phyloP scores from a whole-genome alignment of 2,888 invertebrate genomes.

The Phragmatobia fuliginosa region DNA sequence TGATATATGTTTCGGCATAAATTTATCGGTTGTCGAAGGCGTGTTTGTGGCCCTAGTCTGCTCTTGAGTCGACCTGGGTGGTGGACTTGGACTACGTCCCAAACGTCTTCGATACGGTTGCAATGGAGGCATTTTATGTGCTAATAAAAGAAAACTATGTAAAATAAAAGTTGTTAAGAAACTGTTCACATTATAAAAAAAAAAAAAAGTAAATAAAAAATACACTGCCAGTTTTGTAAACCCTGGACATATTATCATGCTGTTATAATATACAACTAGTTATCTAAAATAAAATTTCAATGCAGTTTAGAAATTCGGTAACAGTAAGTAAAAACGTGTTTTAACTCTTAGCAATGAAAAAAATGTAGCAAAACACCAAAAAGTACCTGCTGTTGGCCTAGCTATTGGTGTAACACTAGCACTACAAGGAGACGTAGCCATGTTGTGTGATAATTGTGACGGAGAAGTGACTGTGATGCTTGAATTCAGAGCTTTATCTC shows the following conservation, averaged over 20 bases:
- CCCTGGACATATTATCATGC: background rate
- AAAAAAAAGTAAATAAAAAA: too few species aligned
- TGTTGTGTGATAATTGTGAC: background rate
- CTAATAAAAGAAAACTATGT: conserved; percentile 32
- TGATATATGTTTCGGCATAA: conserved; percentile 56
- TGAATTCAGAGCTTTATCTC: conserved; percentile 58
- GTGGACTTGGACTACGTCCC: conserved; percentile 81
- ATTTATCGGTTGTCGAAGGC: conserved; percentile 49
- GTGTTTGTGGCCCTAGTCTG: conserved; percentile 76
- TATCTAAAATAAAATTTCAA: background rate
- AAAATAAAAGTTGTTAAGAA: background rate
- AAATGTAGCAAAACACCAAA: background rate
- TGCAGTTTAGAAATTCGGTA: background rate
- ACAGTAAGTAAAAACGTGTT: background rate
- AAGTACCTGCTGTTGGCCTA: conserved; percentile 11
- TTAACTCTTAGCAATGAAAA: background rate
- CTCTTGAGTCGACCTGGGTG: conserved; percentile 54
- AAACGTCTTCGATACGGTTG: conserved; percentile 66
- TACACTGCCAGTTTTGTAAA: background rate
- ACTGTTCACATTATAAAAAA: background rate
- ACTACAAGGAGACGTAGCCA: background rate
- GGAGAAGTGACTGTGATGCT: conserved; percentile 63
- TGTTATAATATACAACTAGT: background rate
- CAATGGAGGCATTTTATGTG: conserved; percentile 50
- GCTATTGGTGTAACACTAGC: background rate